Conservation (phyloP, 35 echinoderm and acorn worm species). For the Eucidaris tribuloides region DNA sequence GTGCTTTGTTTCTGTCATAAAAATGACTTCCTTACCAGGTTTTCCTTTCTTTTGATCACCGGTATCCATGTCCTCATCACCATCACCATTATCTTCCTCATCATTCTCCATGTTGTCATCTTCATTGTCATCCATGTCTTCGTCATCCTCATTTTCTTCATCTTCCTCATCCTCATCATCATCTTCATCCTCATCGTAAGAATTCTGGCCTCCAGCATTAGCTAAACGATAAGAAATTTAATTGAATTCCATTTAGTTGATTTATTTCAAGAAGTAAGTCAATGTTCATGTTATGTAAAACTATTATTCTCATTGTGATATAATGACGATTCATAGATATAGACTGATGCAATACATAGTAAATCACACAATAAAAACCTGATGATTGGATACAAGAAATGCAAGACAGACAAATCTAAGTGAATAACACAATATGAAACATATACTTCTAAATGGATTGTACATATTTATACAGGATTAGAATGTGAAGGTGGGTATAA, state of each 20-base stretch:
- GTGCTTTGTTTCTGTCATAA: background rate
- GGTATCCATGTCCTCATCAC: background rate
- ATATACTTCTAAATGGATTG: too few species aligned
- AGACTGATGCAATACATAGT: background rate
- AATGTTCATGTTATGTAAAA: too few species aligned
- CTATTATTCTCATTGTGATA: too few species aligned
- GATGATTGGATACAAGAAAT: background rate
- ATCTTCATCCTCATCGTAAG: too few species aligned
- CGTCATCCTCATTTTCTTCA: conserved; percentile 24
- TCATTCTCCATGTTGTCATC: background rate
- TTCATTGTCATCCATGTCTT: background rate
- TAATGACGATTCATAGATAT: background rate
- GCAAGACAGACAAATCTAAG: too few species aligned
- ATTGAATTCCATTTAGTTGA: background rate
- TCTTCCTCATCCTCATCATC: too few species aligned
- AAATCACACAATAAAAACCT: background rate
- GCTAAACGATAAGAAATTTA: background rate
- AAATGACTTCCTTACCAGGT: background rate
- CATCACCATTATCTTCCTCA: too few species aligned
- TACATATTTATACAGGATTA: too few species aligned
- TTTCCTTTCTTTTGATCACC: background rate
- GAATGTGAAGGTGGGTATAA: too few species aligned
- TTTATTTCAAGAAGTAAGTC: background rate
- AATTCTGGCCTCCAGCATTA: background rate
- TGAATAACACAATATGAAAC: too few species aligned